Evolutionary conservation across 2,797 vertebrate genomes (phyloP).

Genomic region (Lutjanus campechanus): DNA sequence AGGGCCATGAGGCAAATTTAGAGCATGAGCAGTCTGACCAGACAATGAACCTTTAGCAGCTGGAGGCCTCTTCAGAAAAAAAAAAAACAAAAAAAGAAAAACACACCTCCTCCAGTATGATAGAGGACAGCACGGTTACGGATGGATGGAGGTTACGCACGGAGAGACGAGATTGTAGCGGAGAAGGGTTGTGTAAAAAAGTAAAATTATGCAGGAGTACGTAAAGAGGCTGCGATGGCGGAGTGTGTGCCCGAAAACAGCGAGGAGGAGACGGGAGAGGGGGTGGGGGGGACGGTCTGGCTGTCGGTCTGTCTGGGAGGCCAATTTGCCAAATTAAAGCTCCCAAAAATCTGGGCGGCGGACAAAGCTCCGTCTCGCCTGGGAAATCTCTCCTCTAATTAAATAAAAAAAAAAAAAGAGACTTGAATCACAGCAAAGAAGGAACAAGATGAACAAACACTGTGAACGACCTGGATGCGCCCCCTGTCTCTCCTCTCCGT

Average conservation of each 20-base stretch:
- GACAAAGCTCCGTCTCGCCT: constrained; percentile 37
- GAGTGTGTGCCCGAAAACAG: constrained; percentile 44
- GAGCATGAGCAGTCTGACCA: constrained; percentile 57
- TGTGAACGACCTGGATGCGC: constrained; percentile 42
- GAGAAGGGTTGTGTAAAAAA: not conserved
- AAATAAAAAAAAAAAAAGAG: not conserved
- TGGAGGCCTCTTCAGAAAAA: constrained; percentile 54
- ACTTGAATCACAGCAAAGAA: not conserved
- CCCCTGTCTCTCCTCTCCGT: constrained; percentile 58
- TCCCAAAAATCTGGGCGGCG: constrained; percentile 37
- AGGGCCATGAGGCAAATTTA: constrained; percentile 24
- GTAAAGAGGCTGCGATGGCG: constrained; percentile 40
- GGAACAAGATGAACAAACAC: constrained; percentile 2
- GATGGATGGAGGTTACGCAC: constrained; percentile 54
- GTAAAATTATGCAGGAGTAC: constrained; percentile 17
- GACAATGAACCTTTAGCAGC: constrained; percentile 65
- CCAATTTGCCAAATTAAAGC: constrained; percentile 72
- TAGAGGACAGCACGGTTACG: not conserved
- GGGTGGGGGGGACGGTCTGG: constrained; percentile 20
- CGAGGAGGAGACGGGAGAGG: constrained; percentile 34
- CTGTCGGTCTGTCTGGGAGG: constrained; percentile 56
- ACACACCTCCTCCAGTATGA: not conserved
- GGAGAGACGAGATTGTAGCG: not conserved
- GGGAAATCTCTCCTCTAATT: constrained; percentile 5
- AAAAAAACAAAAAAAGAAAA: not conserved